phyloP scores from a whole-genome alignment of 1,140 invertebrate species.

The Delia radicum region DNA sequence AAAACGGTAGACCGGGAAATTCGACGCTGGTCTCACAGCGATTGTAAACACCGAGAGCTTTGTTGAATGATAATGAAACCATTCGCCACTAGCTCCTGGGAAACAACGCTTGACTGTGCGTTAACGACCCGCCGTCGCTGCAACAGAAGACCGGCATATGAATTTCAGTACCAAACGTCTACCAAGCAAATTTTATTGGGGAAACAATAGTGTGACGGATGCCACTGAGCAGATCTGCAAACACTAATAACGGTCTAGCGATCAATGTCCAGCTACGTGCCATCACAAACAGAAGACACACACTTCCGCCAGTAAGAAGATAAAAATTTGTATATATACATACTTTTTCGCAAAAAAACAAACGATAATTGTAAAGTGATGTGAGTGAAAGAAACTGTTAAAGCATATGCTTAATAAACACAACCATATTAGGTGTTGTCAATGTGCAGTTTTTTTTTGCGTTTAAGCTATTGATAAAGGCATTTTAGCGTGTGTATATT shows the following conservation, averaged over 20 bases:
- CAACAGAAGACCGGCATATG: slow-evolving; percentile 47
- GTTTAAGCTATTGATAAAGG: too few species aligned
- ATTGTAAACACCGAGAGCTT: slow-evolving; percentile 36
- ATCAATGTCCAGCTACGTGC: slow-evolving; percentile 52
- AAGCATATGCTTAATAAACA: neutral
- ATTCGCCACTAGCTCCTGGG: slow-evolving; percentile 28
- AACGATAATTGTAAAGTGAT: slow-evolving; percentile 39
- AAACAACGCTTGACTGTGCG: slow-evolving; percentile 45
- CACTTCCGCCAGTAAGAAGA: slow-evolving; percentile 35
- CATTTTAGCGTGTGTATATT: too few species aligned
- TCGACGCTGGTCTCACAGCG: slow-evolving; percentile 50
- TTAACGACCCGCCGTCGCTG: slow-evolving; percentile 50
- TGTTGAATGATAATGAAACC: slow-evolving; percentile 17
- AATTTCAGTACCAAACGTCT: slow-evolving; percentile 40
- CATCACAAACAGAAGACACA: slow-evolving; percentile 54
- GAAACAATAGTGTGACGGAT: slow-evolving; percentile 55
- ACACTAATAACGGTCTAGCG: slow-evolving; percentile 51
- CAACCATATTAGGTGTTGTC: too few species aligned
- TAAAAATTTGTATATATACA: slow-evolving; percentile 37
- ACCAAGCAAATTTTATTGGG: slow-evolving; percentile 42
- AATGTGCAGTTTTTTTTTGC: too few species aligned
- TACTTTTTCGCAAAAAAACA: neutral
- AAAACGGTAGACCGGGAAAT: slow-evolving; percentile 54
- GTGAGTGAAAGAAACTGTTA: slow-evolving; percentile 36
- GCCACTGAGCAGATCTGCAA: slow-evolving; percentile 57